Base-by-base conservation (phyloP, 1,140 invertebrate species). In the Ostrea denselamellosa region DNA sequence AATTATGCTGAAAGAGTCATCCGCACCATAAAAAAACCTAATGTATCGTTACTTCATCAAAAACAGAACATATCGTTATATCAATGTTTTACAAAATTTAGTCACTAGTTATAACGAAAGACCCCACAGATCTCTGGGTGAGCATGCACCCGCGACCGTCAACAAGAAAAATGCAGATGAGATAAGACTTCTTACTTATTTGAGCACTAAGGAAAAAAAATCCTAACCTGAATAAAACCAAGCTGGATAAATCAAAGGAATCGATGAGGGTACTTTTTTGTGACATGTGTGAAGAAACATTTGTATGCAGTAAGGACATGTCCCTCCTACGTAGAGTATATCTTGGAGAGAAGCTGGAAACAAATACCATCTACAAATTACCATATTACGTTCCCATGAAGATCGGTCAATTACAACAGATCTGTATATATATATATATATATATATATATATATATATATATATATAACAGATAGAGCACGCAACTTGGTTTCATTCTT, bases 381-480 rank as follows among this genome's bases (percentile, higher is more conserved):
- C 65, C 87, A 0, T 88, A 88, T 88, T 85, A 88, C 25, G 54
- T 88, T 10, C 83, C 87, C 12, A 58, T 88, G 12, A 85, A 65
- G 54, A 10, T 17, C 10, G 83, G 87, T 71, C 52, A 25, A 51
- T 52, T 88, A 65, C 54, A 88, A 62, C 65, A 88, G 14, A 81
- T 88, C 12, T 84, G 84, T 62, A 53, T 88, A 85, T 88, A 88
- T 88, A 88, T 88, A 88, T 88, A 85, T 88, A 88, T 88, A 88
- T 88, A 88, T 88, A 85, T 88, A 88, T 88, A 88, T 88, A 88
- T 88, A 85, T 88, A 88, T 88, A 88, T 88, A 88, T n/a, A n/a
- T 88, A 85, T 88, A 88, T 88, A 88, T 88, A 88, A 88, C 62
- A 22, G 83, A 88, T 28, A 19, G 44, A 34, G 52, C 68, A 85